Conservation (phyloP, 2,888 invertebrate species). For the Acanthosepion pharaonis region DNA sequence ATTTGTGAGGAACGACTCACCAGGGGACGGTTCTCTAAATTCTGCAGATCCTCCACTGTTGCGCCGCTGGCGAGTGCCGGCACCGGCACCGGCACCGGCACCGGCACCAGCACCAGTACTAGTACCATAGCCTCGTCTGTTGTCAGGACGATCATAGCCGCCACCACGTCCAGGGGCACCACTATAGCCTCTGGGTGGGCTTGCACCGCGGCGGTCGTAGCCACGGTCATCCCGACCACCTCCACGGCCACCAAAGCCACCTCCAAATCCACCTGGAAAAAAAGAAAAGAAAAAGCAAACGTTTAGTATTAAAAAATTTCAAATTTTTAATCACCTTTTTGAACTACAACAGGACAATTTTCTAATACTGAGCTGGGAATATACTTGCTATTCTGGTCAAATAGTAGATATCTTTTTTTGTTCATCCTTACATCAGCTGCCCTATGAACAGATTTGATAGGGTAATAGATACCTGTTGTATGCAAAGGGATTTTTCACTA, state of each 20-base stretch:
- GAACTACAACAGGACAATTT: no score
- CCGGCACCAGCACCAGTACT: not conserved
- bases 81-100: no score
- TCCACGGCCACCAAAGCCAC: constrained; percentile 53
- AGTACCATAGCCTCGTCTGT: constrained; percentile 48
- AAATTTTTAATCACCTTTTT: no score
- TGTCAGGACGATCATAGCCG: constrained; percentile 46
- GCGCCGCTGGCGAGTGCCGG: constrained; percentile 55
- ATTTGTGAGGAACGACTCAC: not conserved
- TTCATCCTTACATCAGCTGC: no score
- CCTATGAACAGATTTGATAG: no score
- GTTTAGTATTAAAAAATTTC: no score
- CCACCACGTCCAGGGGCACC: constrained; percentile 50
- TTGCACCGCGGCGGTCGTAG: constrained; percentile 48
- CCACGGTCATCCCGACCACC: constrained; percentile 53
- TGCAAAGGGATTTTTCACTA: no score
- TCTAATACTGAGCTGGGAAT: no score
- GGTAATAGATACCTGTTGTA: no score
- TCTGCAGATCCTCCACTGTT: constrained; percentile 64
- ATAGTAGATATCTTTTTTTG: no score
- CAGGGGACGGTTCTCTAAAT: constrained; percentile 64
- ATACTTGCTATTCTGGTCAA: no score
- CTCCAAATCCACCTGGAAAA: not conserved
- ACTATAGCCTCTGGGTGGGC: constrained; percentile 44
- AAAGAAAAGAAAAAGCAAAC: not conserved